Percentiles rank a stretch among this genome's conserved stretches.
Conservation (phyloP, 1,140 invertebrate species). For the Drosophila setifemur region DNA sequence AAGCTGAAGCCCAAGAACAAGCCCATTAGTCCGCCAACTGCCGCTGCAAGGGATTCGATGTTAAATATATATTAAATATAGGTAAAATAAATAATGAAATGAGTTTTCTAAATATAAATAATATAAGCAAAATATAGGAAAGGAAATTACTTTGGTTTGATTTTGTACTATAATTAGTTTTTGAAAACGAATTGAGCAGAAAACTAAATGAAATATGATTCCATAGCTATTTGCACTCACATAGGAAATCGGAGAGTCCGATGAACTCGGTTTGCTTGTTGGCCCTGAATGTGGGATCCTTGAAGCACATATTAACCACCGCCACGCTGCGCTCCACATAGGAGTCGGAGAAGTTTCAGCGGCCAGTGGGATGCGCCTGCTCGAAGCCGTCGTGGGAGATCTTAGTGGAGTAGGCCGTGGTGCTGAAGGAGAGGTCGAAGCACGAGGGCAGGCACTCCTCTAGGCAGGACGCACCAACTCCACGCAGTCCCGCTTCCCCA, state of each 20-base stretch:
- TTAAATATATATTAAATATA: background rate
- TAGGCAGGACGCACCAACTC: conserved; percentile 68
- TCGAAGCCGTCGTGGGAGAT: conserved; percentile 59
- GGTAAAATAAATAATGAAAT: too few relatives aligned
- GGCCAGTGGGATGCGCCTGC: conserved; percentile 20
- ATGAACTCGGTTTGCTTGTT: conserved; percentile 88
- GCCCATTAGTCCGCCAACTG: conserved; percentile 90
- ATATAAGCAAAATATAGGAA: too few relatives aligned
- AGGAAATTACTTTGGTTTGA: too few relatives aligned
- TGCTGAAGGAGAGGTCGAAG: conserved; percentile 86
- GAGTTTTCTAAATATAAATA: too few relatives aligned
- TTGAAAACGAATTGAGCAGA: too few relatives aligned
- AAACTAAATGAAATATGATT: too few relatives aligned
- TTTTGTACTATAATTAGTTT: too few relatives aligned
- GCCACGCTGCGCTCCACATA: conserved; percentile 89
- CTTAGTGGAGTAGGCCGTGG: conserved; percentile 84
- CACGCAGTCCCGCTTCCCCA: conserved; percentile 50
- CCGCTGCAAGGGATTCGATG: conserved; percentile 83
- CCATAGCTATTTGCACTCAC: too few relatives aligned
- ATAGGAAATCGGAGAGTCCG: conserved; percentile 89
- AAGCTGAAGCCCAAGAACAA: conserved; percentile 92
- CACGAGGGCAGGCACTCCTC: conserved; percentile 87
- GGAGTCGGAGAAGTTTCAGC: conserved; percentile 85
- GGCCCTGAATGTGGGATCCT: conserved; percentile 87
- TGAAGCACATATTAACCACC: conserved; percentile 88